Evolutionary conservation across 2,113 vertebrate species (phyloP), one percentile per base, ranked within the genome.

Genomic region (Percopsis transmontana): DNA sequence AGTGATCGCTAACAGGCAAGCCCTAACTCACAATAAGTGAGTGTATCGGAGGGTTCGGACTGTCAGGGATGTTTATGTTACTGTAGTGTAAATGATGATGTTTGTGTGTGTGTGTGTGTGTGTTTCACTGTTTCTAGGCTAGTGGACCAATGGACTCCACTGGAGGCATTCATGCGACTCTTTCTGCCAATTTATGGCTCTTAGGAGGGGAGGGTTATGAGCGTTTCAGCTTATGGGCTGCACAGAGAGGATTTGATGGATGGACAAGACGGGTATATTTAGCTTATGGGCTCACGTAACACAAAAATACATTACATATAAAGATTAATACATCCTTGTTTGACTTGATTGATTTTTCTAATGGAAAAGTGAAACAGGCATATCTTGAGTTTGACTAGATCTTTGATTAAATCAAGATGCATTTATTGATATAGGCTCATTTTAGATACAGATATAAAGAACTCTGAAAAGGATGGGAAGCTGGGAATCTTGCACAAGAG

Each of bases 41-140:
- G 50, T 66, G 47, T 44, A 59, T 48, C n/a, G 53, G 63, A 68
- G 3, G 66, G 45, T 58, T 68, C 11, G 63, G 69, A 80, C 79
- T 77, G 73, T 74, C 63, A 19, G 66, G 62, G 66, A 40, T 58
- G n/a, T 64, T 83, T 12, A 7, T 80, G 67, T 77, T 40, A 59
- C 76, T 81, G 76, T 75, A 74, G 76, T 78, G 71, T 85, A 87
- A 85, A 87, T 74, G 75, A 76, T 48, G 58, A 64, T 66, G 68
- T 72, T 79, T 51, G 62, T 72, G 68, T 74, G 82, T 54, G 66
- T 70, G 68, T 72, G 81, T 51, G 61, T 72, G 70, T 74, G 81
- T 54, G 63, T 72, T 79, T 74, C 56, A 62, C 68, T 55, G 83
- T 85, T 76, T 82, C 86, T 62, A 39, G 78, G 42, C 60, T 65